Conservation (phyloP, 2,113 vertebrate genomes). For the Anolis carolinensis region DNA sequence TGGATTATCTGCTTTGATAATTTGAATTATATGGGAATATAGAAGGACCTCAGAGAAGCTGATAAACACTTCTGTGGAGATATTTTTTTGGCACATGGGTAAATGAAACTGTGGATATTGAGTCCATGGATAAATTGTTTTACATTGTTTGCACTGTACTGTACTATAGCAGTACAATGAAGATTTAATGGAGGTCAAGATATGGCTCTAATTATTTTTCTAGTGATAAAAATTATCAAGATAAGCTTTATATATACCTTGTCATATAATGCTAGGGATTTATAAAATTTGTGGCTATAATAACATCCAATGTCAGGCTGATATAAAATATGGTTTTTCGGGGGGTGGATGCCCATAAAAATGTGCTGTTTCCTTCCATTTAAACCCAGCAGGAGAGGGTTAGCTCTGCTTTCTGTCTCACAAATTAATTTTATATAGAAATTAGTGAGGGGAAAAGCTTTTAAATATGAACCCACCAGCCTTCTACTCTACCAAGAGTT, state of each 20-base stretch:
- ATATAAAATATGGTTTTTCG: conserved; percentile 62
- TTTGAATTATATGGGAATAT: too few relatives aligned
- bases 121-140: neutral
- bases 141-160: neutral
- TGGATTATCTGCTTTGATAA: too few relatives aligned
- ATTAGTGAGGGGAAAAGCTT: conserved; percentile 40
- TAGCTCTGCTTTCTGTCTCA: conserved; percentile 61
- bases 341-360: conserved; percentile 55
- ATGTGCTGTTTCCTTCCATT: conserved; percentile 43
- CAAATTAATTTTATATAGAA: conserved; percentile 68
- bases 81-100: too few relatives aligned
- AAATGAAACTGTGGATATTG: too few relatives aligned
- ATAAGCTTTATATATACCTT: neutral
- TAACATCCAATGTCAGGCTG: conserved; percentile 56
- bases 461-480: conserved; percentile 30
- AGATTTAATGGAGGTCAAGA: neutral
- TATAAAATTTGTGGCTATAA: conserved; percentile 70
- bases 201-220: conserved; percentile 19
- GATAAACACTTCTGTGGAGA: too few relatives aligned
- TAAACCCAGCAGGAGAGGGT: conserved; percentile 47
- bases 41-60: too few relatives aligned
- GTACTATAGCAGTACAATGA: neutral
- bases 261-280: conserved; percentile 56
- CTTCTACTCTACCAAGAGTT: conserved; percentile 49
- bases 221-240: neutral